Base-by-base conservation (phyloP, 1,140 invertebrate species). In the Ylistrum balloti region DNA sequence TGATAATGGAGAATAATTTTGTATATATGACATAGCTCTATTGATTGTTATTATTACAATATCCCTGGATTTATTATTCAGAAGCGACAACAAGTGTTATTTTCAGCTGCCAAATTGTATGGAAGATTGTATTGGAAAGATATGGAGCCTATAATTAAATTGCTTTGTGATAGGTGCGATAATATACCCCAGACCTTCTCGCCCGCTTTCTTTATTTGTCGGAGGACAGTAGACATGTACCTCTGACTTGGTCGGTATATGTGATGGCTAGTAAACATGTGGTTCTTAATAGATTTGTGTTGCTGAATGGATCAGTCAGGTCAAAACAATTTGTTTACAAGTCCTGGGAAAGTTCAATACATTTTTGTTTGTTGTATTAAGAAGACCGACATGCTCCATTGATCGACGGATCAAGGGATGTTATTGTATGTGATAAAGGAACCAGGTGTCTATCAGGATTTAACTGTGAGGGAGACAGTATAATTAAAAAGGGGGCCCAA, bases 141-240 rank as follows among this genome's bases (percentile, higher is more conserved):
- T n/a, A n/a, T n/a, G n/a, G n/a, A n/a, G n/a, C n/a, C 56, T 5
- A n/a, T 74, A 74, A 74, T 74, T 74, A 74, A 22, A 74, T 74
- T 74, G 56, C 17, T 74, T 74, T n/a, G 56, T 74, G 56, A 74
- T 74, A 9, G 56, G 56, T 74, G 56, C 13, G 56, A 28, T n/a
- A 74, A 28, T 74, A 22, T 74, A 11, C 28, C 56, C n/a, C 22
- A 74, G 56, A n/a, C 56, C 17, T 3, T 74, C 1, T 74, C 28
- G 0, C 56, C n/a, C n/a, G 56, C 2, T 74, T n/a, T n/a, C 56
- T 5, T 38, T 38, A 13, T 5, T 38, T 74, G 56, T 74, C 5
- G 5, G 11, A 22, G 11, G 45, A n/a, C n/a, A n/a, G n/a, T n/a
- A n/a, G 56, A 28, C 56, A n/a, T 1, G 56, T n/a, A n/a, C n/a